Evolutionary conservation across 2,797 vertebrate species (phyloP).

Genomic region (Cryptoblepharus egeriae): DNA sequence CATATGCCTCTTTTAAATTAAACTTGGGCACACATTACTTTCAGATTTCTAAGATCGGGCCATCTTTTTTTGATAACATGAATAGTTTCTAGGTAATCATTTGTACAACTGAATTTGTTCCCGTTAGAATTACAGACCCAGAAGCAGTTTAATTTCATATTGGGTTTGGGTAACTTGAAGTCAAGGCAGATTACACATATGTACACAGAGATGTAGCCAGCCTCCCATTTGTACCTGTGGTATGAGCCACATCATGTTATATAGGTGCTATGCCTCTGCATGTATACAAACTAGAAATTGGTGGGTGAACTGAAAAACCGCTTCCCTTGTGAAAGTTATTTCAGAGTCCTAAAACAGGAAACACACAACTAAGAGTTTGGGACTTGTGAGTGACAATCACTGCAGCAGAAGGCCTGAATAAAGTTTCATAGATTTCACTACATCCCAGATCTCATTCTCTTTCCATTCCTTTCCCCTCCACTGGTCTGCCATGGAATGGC

Average conservation of each 20-base stretch:
- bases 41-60: constrained; percentile 13
- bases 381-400: background rate
- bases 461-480: background rate
- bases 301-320: background rate
- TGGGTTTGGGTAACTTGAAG: background rate
- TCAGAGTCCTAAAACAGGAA: background rate
- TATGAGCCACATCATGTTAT: no score
- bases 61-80: constrained; percentile 6
- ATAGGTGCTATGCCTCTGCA: no score
- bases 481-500: background rate
- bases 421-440: background rate
- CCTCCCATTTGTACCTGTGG: no score
- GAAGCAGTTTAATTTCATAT: constrained; percentile 13
- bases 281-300: background rate
- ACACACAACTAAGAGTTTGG: background rate
- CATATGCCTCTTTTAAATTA: constrained; percentile 21
- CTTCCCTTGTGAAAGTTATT: background rate
- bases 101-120: background rate
- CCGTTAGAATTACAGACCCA: background rate
- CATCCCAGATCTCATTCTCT: background rate
- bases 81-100: background rate
- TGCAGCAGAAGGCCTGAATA: background rate
- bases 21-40: constrained; percentile 5
- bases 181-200: background rate
- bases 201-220: no score